Evolutionary conservation across 2,797 vertebrate species (phyloP), one percentile per base, ranked within the genome.

Genomic region (Ataeniobius toweri): DNA sequence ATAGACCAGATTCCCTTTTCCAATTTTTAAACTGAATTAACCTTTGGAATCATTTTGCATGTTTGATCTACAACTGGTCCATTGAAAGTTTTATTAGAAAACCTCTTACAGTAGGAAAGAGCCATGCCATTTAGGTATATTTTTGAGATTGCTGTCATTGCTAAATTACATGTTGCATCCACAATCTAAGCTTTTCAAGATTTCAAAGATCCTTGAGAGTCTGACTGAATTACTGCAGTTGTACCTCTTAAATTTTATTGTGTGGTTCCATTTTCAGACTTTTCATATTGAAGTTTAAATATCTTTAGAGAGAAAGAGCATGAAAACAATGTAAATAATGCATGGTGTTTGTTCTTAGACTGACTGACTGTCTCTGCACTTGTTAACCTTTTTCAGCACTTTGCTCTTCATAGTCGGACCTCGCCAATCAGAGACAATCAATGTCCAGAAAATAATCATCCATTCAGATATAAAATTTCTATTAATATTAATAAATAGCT

Each of bases 401-500:
- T 20, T 53, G 51, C 10, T 46, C 44, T 46, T 10, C 10, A 46
- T 7, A 53, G 20, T 55, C 4, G 6, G 53, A 22, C 20, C 7
- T 55, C 6, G 22, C 20, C 18, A 68, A 74, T 74, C 73, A 84
- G 22, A 81, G 44, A 56, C 75, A 36, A 74, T 31, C 71, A 69
- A 70, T 59, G 83, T 83, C 73, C 44, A 80, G 31, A 74, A 87
- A 87, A 87, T 76, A 86, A 81, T 65, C 75, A 81, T 87, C 85
- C 81, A 85, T 88, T 92, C 89, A 84, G 76, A 75, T 79, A 81
- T 74, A 82, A 36, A 55, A 75, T 86, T 90, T 80, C 91, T 92
- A 92, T 87, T 91, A 85, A 93, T 93, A 91, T 26, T 26, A n/a
- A n/a, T 46, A 41, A 65, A 69, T 36, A 36, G 36, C 76, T 67